phyloP scores from a whole-genome alignment of 2,797 vertebrate genomes.

The Melopsittacus undulatus region DNA sequence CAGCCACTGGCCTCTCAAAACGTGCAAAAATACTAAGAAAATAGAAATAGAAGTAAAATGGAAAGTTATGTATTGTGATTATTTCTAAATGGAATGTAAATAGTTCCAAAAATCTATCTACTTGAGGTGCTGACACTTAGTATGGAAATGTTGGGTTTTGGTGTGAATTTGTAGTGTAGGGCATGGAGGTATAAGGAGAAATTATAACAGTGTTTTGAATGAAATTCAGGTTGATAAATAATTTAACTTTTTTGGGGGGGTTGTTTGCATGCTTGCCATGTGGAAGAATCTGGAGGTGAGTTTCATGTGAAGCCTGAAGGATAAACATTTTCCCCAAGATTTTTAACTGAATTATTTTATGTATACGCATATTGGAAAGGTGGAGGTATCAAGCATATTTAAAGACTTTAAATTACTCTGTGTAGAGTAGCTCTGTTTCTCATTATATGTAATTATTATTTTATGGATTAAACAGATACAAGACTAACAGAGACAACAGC shows the following conservation, averaged over 20 bases:
- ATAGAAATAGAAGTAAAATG: not conserved
- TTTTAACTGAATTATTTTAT: not conserved
- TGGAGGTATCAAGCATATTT: not conserved
- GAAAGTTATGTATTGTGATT: not conserved
- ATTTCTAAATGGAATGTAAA: not conserved
- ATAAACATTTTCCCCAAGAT: not conserved
- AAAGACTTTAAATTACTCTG: not conserved
- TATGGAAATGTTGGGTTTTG: not conserved
- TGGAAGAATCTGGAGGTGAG: conserved; percentile 79
- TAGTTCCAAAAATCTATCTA: not conserved
- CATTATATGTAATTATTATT: not conserved
- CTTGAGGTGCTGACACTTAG: not conserved
- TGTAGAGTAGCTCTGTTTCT: not conserved
- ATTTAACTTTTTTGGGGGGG: conserved; percentile 19
- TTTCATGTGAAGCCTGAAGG: not conserved
- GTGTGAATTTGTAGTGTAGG: not conserved
- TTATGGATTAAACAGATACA: not conserved
- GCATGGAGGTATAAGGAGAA: not conserved
- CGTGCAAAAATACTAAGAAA: not conserved
- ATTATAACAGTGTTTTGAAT: not conserved
- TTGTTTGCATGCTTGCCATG: conserved; percentile 53
- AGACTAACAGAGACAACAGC: not conserved
- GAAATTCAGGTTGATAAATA: not conserved
- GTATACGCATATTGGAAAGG: not conserved
- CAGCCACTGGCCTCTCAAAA: not conserved